A percentile compares a stretch with the other conserved stretches of the same genome.
Evolutionary conservation across 2,888 invertebrate species (phyloP).

Genomic region (Eupithecia vulgata): DNA sequence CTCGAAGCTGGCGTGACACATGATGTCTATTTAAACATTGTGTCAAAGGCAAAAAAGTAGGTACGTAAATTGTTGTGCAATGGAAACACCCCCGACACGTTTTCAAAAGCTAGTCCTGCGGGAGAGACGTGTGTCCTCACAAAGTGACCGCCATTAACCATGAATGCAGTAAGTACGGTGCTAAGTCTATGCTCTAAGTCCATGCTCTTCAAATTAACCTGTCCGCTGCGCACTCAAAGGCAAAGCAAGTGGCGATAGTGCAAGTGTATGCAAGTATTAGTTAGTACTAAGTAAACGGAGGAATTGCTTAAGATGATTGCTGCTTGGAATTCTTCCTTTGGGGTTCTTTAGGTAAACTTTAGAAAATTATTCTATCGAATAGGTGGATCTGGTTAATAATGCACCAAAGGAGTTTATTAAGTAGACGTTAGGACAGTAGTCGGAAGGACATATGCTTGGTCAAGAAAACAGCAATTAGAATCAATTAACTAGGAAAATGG

Average conservation of each 20-base stretch:
- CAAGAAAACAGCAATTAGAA: neutral
- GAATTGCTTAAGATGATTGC: neutral
- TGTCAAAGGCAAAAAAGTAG: neutral
- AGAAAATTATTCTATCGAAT: neutral
- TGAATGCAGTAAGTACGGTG: conserved; percentile 70
- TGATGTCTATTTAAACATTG: too few species aligned
- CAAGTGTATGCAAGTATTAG: conserved; percentile 1
- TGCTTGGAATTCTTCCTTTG: conserved; percentile 7
- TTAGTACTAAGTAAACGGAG: neutral
- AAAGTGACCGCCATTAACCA: conserved; percentile 81
- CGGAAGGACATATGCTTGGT: neutral
- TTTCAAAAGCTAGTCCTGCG: conserved; percentile 67
- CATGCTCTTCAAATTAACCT: conserved; percentile 22
- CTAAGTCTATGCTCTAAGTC: conserved; percentile 48
- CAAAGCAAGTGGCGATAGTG: conserved; percentile 1
- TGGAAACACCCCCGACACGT: conserved; percentile 58
- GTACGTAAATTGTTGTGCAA: conserved; percentile 33
- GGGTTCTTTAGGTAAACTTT: neutral
- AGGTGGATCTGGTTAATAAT: neutral
- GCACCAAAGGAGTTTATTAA: neutral
- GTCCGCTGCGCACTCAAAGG: conserved; percentile 15
- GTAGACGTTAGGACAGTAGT: neutral
- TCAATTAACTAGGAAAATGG: neutral
- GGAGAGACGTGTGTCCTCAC: conserved; percentile 68
- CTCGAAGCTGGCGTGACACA: too few species aligned